Conservation (phyloP, 2,113 vertebrate species). For the Callopanchax toddi region DNA sequence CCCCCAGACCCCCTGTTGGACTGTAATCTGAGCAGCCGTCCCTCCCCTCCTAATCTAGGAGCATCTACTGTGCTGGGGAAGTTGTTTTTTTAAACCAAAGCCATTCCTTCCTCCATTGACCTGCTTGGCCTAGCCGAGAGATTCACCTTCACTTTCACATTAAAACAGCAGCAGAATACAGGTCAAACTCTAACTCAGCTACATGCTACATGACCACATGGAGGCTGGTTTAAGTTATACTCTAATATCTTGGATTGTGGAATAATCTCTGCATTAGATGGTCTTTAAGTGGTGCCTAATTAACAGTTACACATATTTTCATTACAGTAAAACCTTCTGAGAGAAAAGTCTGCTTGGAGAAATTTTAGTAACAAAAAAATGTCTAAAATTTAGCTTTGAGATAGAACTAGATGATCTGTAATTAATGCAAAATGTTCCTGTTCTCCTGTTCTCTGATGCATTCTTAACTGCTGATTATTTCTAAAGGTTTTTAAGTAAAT, state of each 20-base stretch:
- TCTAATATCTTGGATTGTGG: slow-evolving; percentile 37
- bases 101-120: slow-evolving; percentile 65
- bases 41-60: slow-evolving; percentile 71
- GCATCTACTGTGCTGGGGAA: slow-evolving; percentile 61
- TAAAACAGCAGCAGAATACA: slow-evolving; percentile 19
- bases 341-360: too few relatives aligned
- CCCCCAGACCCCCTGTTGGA: slow-evolving; percentile 84
- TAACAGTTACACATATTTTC: too few relatives aligned
- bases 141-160: slow-evolving; percentile 64
- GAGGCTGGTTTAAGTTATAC: slow-evolving; percentile 5
- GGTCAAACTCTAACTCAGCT: slow-evolving; percentile 1
- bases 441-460: too few relatives aligned
- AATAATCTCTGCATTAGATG: slow-evolving; percentile 37
- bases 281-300: neutral
- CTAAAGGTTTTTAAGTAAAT: too few relatives aligned
- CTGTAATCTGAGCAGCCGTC: slow-evolving; percentile 82
- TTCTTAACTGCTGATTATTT: too few relatives aligned
- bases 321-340: too few relatives aligned
- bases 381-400: too few relatives aligned
- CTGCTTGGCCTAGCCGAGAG: slow-evolving; percentile 57
- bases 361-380: too few relatives aligned
- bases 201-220: neutral
- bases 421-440: too few relatives aligned
- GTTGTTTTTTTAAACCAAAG: slow-evolving; percentile 54
- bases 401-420: too few relatives aligned